phyloP scores from a whole-genome alignment of 2,888 invertebrate genomes.

The Cabera pusaria region DNA sequence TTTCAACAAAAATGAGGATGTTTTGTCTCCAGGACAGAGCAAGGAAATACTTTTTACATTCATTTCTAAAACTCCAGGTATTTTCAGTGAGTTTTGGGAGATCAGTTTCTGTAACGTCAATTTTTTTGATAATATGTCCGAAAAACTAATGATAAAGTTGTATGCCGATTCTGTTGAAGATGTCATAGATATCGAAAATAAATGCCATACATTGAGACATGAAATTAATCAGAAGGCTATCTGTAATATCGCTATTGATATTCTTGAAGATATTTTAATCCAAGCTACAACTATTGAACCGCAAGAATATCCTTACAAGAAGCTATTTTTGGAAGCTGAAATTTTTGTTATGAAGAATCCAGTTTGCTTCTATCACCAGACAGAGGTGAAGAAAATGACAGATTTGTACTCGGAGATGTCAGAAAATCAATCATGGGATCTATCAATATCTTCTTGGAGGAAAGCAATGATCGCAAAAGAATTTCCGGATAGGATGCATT shows the following conservation, averaged over 20 bases:
- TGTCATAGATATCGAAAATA: conserved; percentile 37
- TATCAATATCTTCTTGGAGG: conserved; percentile 65
- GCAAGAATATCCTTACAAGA: conserved; percentile 61
- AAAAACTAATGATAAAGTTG: conserved; percentile 57
- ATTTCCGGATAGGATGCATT: conserved; percentile 65
- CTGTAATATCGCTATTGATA: conserved; percentile 39
- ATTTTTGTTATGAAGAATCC: conserved; percentile 71
- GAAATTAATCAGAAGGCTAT: conserved; percentile 49
- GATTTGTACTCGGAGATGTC: conserved; percentile 55
- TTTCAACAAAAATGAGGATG: conserved; percentile 82
- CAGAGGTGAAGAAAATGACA: conserved; percentile 62
- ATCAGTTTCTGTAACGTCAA: conserved; percentile 65
- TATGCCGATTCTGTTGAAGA: conserved; percentile 62
- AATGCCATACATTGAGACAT: conserved; percentile 46
- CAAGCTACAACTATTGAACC: conserved; percentile 49
- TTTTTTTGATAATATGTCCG: conserved; percentile 54
- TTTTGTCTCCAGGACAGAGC: conserved; percentile 76
- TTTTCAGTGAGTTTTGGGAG: conserved; percentile 75
- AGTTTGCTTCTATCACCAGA: conserved; percentile 71
- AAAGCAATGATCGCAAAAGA: conserved; percentile 57
- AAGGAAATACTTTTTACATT: conserved; percentile 74
- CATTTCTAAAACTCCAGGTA: conserved; percentile 57
- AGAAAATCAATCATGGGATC: conserved; percentile 52
- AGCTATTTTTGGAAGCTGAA: conserved; percentile 63
- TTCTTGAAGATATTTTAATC: conserved; percentile 47